Percentiles rank a stretch among this genome's conserved stretches.
phyloP scores from a whole-genome alignment of 1,140 invertebrate genomes.

The Ericerus pela region DNA sequence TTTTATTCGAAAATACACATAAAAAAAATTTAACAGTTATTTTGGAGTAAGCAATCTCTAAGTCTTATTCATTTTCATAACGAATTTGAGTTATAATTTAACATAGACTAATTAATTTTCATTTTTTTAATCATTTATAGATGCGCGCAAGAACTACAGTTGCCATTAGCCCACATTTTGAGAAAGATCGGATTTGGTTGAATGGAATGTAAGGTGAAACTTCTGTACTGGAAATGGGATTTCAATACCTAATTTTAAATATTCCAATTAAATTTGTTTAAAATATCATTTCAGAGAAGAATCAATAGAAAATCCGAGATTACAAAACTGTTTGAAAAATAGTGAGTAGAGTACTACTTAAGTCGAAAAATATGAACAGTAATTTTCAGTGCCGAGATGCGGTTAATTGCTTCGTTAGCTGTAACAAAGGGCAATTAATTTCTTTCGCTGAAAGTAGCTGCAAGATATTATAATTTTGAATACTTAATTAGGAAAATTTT shows the following conservation, averaged over 20 bases:
- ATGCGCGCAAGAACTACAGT: conserved; percentile 84
- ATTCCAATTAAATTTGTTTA: conserved; percentile 4
- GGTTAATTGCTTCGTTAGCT: too few species aligned
- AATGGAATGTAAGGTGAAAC: conserved; percentile 51
- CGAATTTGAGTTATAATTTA: too few species aligned
- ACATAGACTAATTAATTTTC: too few species aligned
- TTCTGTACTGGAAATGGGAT: conserved; percentile 13
- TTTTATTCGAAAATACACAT: too few species aligned
- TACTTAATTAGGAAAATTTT: background rate
- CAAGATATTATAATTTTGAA: background rate
- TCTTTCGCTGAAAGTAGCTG: background rate
- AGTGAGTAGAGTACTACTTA: too few species aligned
- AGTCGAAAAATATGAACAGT: too few species aligned
- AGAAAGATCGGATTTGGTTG: conserved; percentile 69
- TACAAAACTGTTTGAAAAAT: conserved; percentile 63
- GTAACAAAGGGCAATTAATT: background rate
- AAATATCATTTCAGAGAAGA: conserved; percentile 43
- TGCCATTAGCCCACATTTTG: conserved; percentile 50
- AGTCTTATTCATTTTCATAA: too few species aligned
- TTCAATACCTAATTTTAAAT: conserved; percentile 11
- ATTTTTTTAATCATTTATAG: too few species aligned
- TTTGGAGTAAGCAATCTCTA: too few species aligned
- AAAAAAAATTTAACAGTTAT: too few species aligned
- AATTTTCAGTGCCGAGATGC: too few species aligned
- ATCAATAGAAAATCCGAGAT: conserved; percentile 49